Evolutionary conservation across 1,140 invertebrate genomes (phyloP).

Genomic region (Drosophila subobscura): DNA sequence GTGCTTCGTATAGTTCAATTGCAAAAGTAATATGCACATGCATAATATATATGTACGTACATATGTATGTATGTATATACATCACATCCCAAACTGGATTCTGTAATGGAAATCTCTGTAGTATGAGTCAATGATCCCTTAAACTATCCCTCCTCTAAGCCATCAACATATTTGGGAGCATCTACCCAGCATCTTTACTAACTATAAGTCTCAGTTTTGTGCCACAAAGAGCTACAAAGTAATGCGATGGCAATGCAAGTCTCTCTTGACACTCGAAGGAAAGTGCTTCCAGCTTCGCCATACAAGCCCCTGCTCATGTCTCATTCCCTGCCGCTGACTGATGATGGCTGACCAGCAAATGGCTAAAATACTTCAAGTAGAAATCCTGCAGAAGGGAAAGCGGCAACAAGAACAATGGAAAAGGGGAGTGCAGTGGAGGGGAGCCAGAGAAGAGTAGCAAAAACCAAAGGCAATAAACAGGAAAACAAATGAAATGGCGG

Average conservation of each 20-base stretch:
- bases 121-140: no score
- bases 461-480: constrained; percentile 69
- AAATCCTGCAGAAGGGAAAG: constrained; percentile 48
- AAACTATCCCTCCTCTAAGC: no score
- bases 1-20: no score
- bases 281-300: constrained; percentile 5
- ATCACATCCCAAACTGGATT: no score
- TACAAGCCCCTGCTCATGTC: constrained; percentile 4
- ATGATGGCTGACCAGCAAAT: constrained; percentile 71
- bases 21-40: no score
- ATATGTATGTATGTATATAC: no score
- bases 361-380: constrained; percentile 73
- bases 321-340: constrained; percentile 30
- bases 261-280: constrained; percentile 14
- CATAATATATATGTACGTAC: no score
- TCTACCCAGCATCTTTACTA: no score
- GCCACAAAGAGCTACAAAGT: constrained; percentile 23
- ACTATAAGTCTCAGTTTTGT: constrained; percentile 12
- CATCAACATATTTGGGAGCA: no score
- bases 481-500: constrained; percentile 66
- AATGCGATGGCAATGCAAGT: constrained; percentile 27
- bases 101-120: no score
- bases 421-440: not conserved
- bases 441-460: constrained; percentile 10
- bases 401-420: constrained; percentile 30